Conservation (phyloP, 1,140 invertebrate genomes). For the Hylaeus volcanicus region DNA sequence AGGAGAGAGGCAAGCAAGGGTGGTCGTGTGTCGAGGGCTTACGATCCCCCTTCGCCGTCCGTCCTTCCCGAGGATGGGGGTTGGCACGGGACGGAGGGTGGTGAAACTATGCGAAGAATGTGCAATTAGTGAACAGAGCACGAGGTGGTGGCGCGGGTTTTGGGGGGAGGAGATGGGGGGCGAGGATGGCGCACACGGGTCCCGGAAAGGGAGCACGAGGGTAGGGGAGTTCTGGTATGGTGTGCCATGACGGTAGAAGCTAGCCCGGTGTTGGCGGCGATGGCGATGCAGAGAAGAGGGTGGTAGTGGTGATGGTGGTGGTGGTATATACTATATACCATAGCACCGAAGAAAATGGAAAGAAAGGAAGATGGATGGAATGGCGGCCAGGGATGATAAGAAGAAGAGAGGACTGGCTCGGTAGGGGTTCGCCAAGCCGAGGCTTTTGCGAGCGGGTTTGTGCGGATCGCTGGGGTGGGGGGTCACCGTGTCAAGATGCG, state of each 20-base stretch:
- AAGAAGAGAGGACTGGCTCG: slow-evolving; percentile 55
- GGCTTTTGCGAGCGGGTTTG: slow-evolving; percentile 39
- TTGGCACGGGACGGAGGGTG: slow-evolving; percentile 74
- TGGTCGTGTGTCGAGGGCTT: slow-evolving; percentile 61
- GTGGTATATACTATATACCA: slow-evolving; percentile 24
- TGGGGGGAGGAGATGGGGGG: slow-evolving; percentile 43
- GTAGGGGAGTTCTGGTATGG: slow-evolving; percentile 58
- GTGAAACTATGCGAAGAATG: slow-evolving; percentile 94
- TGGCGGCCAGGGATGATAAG: slow-evolving; percentile 70
- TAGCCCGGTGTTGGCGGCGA: slow-evolving; percentile 22
- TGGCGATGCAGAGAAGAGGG: background rate
- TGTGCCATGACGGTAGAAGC: slow-evolving; percentile 60
- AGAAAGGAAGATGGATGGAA: slow-evolving; percentile 80
- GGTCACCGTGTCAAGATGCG: slow-evolving; percentile 69
- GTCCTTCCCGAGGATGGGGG: slow-evolving; percentile 48
- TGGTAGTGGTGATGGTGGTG: slow-evolving; percentile 15
- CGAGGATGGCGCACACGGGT: slow-evolving; percentile 52
- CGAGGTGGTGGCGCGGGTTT: slow-evolving; percentile 61
- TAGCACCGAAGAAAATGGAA: slow-evolving; percentile 78
- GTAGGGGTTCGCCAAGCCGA: background rate
- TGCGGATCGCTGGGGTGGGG: slow-evolving; percentile 46
- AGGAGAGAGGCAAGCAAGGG: slow-evolving; percentile 2
- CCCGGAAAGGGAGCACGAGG: slow-evolving; percentile 58
- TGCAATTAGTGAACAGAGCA: slow-evolving; percentile 91
- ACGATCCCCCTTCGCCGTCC: slow-evolving; percentile 50